Base-by-base conservation (phyloP, 2,888 invertebrate species). In the Scotopteryx bipunctaria region DNA sequence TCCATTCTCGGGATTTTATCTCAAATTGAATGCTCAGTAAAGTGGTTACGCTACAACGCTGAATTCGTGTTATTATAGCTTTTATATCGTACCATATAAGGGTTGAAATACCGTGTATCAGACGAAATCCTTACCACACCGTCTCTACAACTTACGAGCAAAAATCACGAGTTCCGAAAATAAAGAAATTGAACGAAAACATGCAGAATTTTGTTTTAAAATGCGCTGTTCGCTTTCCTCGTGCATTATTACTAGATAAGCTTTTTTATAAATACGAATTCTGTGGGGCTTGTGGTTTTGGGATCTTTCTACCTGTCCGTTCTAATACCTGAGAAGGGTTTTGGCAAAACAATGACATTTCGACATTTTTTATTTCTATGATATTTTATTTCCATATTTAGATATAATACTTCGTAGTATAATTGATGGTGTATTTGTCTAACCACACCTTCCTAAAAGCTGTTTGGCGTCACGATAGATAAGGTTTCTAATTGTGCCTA, bases 11-110 rank as follows among this genome's bases (percentile, higher is more conserved):
- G 38, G 51, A 49, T 52, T 54, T 52, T 55, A 56, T 58, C 51
- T 52, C 36, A 56, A 58, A 54, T 56, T 52, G 49, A 55, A 58
- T 54, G 40, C 37, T 44, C 29, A n/a, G 43, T 25, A 45, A 47
- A 57, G 40, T 51, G 41, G 31, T 55, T 29, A 35, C 25, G 43
- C 9, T 15, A 32, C 11, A 42, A 27, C 17, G 17, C 15, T 19
- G 27, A 16, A 8, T 37, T 31, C 19, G 47, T 1, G 32, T 8
- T 32, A 37, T 42, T 32, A 27, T 33, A 19, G 11, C 2, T 37
- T 42, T 33, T 43, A 38, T 38, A n/a, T 8, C 3, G n/a, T 31
- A 9, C 6, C 23, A 9, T 11, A 33, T 43, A 53, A 33, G 43
- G 27, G 11, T n/a, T 5, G 15, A 43, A 38, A 33, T 47, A 4